phyloP scores from a whole-genome alignment of 2,113 vertebrate genomes.

The Cyanoderma ruficeps region DNA sequence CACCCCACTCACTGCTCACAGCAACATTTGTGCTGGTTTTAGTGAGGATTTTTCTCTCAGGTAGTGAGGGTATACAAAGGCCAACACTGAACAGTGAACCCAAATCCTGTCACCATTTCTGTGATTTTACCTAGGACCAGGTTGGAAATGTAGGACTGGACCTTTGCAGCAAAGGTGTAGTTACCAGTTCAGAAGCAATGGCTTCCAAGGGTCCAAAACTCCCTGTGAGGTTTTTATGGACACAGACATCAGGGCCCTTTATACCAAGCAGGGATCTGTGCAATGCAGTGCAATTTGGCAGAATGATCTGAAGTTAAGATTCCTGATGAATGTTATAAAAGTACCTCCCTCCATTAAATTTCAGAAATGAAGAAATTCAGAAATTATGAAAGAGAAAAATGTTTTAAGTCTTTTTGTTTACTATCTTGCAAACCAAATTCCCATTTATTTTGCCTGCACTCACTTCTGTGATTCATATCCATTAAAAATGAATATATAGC shows the following conservation, averaged over 20 bases:
- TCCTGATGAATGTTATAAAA: neutral
- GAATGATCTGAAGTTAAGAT: neutral
- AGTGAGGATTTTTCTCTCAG: neutral
- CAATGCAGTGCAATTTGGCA: neutral
- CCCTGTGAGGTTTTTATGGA: neutral
- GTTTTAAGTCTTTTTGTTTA: neutral
- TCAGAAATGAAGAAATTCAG: neutral
- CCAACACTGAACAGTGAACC: neutral
- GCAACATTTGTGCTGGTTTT: neutral
- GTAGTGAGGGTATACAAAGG: neutral
- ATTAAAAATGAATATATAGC: slow-evolving; percentile 41
- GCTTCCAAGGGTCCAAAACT: neutral
- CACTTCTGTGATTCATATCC: neutral
- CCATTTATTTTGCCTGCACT: neutral
- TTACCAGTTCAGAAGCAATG: neutral
- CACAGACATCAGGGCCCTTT: neutral
- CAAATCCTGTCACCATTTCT: neutral
- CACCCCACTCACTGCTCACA: neutral
- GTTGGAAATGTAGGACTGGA: neutral
- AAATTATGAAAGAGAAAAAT: neutral
- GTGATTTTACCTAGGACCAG: neutral
- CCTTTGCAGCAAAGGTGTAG: neutral
- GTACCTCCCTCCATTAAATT: neutral
- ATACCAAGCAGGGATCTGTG: neutral
- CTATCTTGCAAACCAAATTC: neutral